A percentile compares a stretch with the other conserved stretches of the same genome.
Conservation (phyloP, 2,888 invertebrate genomes). For the Blastobasis adustella region DNA sequence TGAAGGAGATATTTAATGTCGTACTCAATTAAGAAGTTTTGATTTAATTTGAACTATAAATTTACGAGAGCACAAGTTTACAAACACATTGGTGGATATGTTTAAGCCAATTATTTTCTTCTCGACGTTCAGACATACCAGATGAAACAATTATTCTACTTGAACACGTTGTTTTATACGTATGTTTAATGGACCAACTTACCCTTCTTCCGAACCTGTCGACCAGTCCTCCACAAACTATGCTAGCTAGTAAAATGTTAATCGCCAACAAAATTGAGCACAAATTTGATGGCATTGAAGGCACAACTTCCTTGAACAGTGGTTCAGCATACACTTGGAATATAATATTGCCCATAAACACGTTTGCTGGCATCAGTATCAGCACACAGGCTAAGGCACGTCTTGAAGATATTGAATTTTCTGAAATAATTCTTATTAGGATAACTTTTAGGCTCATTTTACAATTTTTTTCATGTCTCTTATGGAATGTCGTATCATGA, state of each 20-base stretch:
- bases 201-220: slow-evolving; percentile 21
- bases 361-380: slow-evolving; percentile 10
- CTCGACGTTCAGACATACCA: too few species aligned
- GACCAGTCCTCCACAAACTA: slow-evolving; percentile 15
- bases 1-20: too few species aligned
- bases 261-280: slow-evolving; percentile 18
- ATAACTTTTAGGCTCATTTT: too few species aligned
- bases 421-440: slow-evolving; percentile 19
- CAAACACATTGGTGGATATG: too few species aligned
- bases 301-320: slow-evolving; percentile 19
- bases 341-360: slow-evolving; percentile 18
- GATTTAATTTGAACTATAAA: too few species aligned
- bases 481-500: too few species aligned
- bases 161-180: too few species aligned
- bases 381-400: slow-evolving; percentile 24
- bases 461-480: too few species aligned
- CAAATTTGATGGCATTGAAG: slow-evolving; percentile 14
- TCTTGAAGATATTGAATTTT: slow-evolving; percentile 39
- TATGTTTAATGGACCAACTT: background rate
- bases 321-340: slow-evolving; percentile 22
- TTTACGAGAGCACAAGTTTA: too few species aligned
- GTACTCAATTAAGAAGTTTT: too few species aligned
- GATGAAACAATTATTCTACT: too few species aligned
- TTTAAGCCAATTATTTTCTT: too few species aligned
- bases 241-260: slow-evolving; percentile 12